These are phyloP conservation scores for Atherix ibis DNA, from an alignment of 2,888 invertebrate species.

Conservation along the genomic window DNA sequence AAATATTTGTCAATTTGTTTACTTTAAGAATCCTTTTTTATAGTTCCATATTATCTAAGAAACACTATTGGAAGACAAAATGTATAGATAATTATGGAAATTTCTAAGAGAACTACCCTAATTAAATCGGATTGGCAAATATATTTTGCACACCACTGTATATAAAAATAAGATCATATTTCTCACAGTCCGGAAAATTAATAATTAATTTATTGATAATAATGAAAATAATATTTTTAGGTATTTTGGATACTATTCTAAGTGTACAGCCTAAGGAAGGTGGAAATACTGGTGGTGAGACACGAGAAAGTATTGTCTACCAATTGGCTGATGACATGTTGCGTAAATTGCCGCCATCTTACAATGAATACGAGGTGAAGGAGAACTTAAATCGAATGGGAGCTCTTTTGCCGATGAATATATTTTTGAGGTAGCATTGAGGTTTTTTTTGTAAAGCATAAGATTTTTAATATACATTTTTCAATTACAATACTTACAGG, in stretches of 20 bases:
- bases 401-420: conserved; percentile 85
- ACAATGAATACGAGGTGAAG: conserved; percentile 76
- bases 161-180: too few species aligned
- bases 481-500: conserved; percentile 22
- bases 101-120: too few species aligned
- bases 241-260: conserved; percentile 82
- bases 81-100: too few species aligned
- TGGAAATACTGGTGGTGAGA: conserved; percentile 78
- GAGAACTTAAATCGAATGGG: conserved; percentile 86
- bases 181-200: too few species aligned
- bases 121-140: too few species aligned
- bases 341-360: conserved; percentile 67
- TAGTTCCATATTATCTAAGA: too few species aligned
- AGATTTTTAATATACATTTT: background rate
- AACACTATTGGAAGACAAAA: too few species aligned
- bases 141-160: too few species aligned
- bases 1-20: too few species aligned
- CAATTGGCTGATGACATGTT: conserved; percentile 87
- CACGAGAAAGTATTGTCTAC: conserved; percentile 83
- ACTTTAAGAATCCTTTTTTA: too few species aligned
- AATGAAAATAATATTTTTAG: conserved; percentile 24
- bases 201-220: too few species aligned
- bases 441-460: background rate
- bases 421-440: conserved; percentile 58
- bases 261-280: conserved; percentile 97